phyloP scores from a whole-genome alignment of 53 echinoderm and acorn worm species.

The Paracentrotus lividus region DNA sequence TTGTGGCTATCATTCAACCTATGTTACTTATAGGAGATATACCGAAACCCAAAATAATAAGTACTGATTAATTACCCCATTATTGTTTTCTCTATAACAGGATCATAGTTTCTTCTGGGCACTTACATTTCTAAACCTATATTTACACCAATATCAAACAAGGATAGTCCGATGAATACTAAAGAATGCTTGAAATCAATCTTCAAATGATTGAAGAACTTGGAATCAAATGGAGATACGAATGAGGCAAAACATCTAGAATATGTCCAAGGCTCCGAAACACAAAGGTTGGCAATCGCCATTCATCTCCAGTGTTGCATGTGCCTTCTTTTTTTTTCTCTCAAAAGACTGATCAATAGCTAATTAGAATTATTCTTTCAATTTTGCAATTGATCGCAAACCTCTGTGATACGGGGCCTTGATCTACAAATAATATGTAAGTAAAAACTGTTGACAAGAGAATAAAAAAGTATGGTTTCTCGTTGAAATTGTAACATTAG shows the following conservation, averaged over 20 bases:
- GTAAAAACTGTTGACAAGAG: not conserved
- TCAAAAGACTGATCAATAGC: too few species aligned
- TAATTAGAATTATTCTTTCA: too few species aligned
- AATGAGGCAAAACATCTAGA: not conserved
- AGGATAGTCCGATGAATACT: too few species aligned
- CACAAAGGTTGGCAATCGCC: too few species aligned
- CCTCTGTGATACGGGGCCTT: too few species aligned
- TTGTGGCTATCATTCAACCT: not conserved
- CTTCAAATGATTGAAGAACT: not conserved
- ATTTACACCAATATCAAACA: too few species aligned
- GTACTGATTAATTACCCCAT: not conserved
- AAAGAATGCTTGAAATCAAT: not conserved
- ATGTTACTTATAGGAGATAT: not conserved
- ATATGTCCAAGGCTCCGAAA: too few species aligned
- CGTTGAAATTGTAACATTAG: not conserved
- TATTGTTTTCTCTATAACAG: not conserved
- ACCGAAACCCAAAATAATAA: slow-evolving; percentile 3
- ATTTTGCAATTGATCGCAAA: too few species aligned
- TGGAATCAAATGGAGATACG: not conserved
- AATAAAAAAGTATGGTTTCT: not conserved
- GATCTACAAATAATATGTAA: not conserved
- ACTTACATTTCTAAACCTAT: too few species aligned
- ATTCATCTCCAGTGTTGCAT: too few species aligned
- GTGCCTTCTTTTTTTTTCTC: too few species aligned
- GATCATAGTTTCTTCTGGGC: not conserved